phyloP scores from a whole-genome alignment of 2,888 invertebrate genomes.

The Brenthis daphne region DNA sequence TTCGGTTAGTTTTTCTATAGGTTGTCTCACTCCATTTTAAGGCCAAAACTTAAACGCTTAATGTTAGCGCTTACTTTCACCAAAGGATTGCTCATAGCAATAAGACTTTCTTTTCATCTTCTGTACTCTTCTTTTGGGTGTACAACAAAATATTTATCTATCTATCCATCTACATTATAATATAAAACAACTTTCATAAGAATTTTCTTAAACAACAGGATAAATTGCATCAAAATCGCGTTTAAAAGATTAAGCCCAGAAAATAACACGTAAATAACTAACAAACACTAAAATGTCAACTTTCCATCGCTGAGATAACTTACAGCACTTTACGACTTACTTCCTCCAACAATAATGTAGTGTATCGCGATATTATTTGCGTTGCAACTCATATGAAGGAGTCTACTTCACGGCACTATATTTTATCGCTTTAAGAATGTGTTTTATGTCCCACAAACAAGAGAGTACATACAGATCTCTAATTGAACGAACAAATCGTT shows the following conservation, averaged over 20 bases:
- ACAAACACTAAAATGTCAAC: not conserved
- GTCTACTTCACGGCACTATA: conserved; percentile 38
- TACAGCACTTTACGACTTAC: conserved; percentile 7
- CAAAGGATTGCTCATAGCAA: too few species aligned
- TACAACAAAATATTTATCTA: too few species aligned
- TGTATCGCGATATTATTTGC: conserved; percentile 32
- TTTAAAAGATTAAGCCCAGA: not conserved
- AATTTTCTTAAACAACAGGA: too few species aligned
- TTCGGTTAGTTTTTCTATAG: too few species aligned
- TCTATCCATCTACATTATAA: too few species aligned
- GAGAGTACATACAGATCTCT: conserved; percentile 15
- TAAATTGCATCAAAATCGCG: too few species aligned
- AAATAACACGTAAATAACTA: not conserved
- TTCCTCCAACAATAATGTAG: conserved; percentile 13
- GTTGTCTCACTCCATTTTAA: too few species aligned
- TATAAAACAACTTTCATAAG: too few species aligned
- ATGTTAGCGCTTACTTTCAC: too few species aligned
- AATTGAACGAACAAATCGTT: not conserved
- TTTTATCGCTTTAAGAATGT: conserved; percentile 41
- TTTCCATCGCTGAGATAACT: not conserved
- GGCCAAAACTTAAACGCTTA: too few species aligned
- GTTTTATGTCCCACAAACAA: conserved; percentile 41
- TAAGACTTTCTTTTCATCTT: too few species aligned
- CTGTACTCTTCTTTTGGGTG: too few species aligned
- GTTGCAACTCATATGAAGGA: conserved; percentile 29